A percentile compares a stretch with the other conserved stretches of the same genome.
Conservation (phyloP, 2,797 vertebrate genomes). For the Semotilus atromaculatus region DNA sequence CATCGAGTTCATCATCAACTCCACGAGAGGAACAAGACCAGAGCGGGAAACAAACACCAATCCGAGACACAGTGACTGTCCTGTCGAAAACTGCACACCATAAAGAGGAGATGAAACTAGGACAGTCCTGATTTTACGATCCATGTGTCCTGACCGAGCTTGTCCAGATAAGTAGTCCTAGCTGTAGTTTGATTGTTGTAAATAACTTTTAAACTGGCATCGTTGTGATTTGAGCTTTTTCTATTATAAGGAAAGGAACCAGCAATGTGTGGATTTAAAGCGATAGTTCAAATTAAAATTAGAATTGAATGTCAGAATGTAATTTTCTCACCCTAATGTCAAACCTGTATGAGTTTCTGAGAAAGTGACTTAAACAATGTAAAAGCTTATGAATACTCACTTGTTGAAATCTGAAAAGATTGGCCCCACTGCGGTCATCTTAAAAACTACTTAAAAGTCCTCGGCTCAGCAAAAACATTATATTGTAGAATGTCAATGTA, state of each 20-base stretch:
- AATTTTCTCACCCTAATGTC: background rate
- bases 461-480: background rate
- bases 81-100: constrained; percentile 78
- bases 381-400: background rate
- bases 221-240: background rate
- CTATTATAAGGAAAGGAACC: background rate
- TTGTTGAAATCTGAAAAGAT: background rate
- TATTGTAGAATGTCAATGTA: background rate
- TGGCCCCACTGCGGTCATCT: background rate
- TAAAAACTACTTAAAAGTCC: background rate
- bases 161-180: background rate
- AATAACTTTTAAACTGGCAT: background rate
- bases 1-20: constrained; percentile 26
- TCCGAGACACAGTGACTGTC: constrained; percentile 73
- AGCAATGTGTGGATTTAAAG: background rate
- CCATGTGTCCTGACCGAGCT: background rate
- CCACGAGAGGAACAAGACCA: constrained; percentile 56
- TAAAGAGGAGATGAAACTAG: constrained; percentile 65
- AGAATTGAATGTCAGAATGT: too few species aligned
- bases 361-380: background rate
- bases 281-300: background rate
- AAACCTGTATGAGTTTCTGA: background rate
- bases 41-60: constrained; percentile 65
- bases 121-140: background rate
- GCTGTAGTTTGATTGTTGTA: background rate